phyloP scores from a whole-genome alignment of 2,888 invertebrate species.

The Dugesia japonica region DNA sequence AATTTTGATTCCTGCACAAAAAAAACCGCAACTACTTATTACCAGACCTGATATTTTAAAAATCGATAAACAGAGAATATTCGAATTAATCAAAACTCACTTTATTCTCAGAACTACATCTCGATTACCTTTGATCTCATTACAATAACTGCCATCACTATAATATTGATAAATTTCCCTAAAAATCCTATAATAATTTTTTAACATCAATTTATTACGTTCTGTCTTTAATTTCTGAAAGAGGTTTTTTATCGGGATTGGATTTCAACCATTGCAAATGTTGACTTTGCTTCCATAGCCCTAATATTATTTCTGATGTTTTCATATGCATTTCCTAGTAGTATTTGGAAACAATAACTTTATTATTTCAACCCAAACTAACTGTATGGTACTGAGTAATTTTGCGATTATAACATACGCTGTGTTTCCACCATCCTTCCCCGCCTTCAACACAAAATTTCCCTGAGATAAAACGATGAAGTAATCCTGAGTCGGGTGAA shows the following conservation, averaged over 20 bases:
- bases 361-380: too few relatives aligned
- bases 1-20: too few relatives aligned
- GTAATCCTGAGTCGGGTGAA: neutral
- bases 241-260: slow-evolving; percentile 1
- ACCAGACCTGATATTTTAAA: too few relatives aligned
- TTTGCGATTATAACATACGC: slow-evolving; percentile 79
- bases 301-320: neutral
- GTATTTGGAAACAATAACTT: too few relatives aligned
- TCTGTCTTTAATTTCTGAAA: neutral
- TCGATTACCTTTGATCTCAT: neutral
- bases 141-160: neutral
- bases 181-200: neutral
- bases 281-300: neutral
- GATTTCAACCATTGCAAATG: neutral
- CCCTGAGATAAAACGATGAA: slow-evolving; percentile 21
- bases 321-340: neutral
- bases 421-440: slow-evolving; percentile 90
- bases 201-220: neutral
- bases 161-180: slow-evolving; percentile 9
- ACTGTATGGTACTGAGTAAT: slow-evolving; percentile 68
- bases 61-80: too few relatives aligned
- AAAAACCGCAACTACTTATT: too few relatives aligned
- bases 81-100: neutral
- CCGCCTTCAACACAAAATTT: slow-evolving; percentile 50
- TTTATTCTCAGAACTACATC: neutral